Base-by-base conservation (phyloP, 2,888 invertebrate species). In the Opisthograptis luteolata region DNA sequence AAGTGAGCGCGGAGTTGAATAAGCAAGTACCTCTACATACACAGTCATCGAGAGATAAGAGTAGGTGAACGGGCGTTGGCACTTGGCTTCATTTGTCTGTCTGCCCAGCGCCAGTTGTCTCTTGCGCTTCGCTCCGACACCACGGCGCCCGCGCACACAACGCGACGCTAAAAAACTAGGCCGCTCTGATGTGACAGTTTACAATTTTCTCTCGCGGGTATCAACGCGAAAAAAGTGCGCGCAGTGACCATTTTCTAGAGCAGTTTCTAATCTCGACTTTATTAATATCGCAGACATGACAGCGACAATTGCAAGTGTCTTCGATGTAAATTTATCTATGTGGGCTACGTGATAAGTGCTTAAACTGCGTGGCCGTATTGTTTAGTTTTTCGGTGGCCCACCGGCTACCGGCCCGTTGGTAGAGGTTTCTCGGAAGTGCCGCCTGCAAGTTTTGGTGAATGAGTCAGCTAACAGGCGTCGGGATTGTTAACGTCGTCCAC, bases 391-490 rank as follows among this genome's bases (percentile, higher is more conserved):
- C 65, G 63, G 70, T 68, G 70, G 72, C 70, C 65, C 47, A 62
- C 70, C 68, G 66, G 60, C 63, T 66, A 68, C 48, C 64, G 66
- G 63, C 68, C 76, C 68, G 64, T 64, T 64, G 48, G 46, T 70
- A 70, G 65, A 70, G 66, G 70, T 77, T 84, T 81, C 76, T 81
- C 70, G 71, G 73, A 79, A 80, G 73, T 74, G 62, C 60, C 67
- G 57, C 68, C 71, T 62, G 55, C 71, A 79, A 76, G 76, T 81
- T 84, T 84, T 82, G 73, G 87, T 89, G 89, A 89, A 90, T 90
- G 90, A 90, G 88, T 90, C 90, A 89, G 76, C 76, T 88, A 84
- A 84, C 88, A 78, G 84, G 87, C 82, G 90, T 87, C 76, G 89
- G 89, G 69, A 88, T 89, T 77, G 85, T 89, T 71, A 89, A 82